Conservation (phyloP, 2,797 vertebrate species). For the Oreochromis mossambicus region DNA sequence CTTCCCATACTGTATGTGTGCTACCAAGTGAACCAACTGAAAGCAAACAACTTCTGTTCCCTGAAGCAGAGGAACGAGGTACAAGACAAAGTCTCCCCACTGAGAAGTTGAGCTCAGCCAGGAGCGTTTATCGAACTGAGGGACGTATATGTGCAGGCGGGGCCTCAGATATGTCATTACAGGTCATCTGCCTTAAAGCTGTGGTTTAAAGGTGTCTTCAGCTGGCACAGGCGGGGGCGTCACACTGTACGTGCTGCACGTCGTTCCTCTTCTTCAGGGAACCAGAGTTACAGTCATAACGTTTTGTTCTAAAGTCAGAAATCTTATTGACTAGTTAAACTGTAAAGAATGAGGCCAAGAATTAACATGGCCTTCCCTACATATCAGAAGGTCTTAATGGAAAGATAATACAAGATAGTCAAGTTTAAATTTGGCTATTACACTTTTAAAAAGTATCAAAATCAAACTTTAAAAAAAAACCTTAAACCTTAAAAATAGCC, state of each 20-base stretch:
- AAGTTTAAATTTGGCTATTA: not conserved
- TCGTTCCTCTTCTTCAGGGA: not conserved
- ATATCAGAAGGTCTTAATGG: not conserved
- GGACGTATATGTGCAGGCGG: rapidly evolving
- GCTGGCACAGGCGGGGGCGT: not conserved
- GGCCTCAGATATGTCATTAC: not conserved
- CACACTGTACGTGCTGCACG: rapidly evolving
- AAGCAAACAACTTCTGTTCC: rapidly evolving
- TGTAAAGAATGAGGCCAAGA: not conserved
- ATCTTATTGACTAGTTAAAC: not conserved
- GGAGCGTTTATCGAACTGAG: not conserved
- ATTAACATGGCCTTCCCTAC: not conserved
- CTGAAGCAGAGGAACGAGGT: not conserved
- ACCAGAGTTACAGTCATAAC: not conserved
- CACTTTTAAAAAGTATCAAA: not conserved
- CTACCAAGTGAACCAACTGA: rapidly evolving
- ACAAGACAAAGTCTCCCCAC: not conserved
- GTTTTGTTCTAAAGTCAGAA: not conserved
- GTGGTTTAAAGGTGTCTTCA: not conserved
- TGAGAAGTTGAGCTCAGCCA: rapidly evolving
- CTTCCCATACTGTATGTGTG: not conserved
- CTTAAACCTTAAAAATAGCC: not conserved
- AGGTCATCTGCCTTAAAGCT: not conserved
- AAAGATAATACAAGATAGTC: not conserved
- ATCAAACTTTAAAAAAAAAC: not conserved